Evolutionary conservation across 1,140 invertebrate species (phyloP), one percentile per base, ranked within the genome.

Genomic region (Leptonema lineaticorne): DNA sequence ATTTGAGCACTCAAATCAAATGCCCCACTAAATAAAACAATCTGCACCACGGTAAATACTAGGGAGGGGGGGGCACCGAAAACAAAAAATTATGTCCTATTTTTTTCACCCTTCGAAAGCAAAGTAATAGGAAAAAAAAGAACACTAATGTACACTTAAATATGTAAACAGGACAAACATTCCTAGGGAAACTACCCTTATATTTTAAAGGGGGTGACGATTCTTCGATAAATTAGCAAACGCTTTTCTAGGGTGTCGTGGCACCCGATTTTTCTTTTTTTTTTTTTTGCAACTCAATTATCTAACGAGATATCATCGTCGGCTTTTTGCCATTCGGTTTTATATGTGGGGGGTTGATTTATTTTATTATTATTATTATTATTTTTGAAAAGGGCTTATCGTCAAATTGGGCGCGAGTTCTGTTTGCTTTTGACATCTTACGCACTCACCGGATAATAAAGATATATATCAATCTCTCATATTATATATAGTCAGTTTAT

Each of bases 91-190:
- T 26, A 26, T 11, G 24, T 24, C 57, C 27, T 24, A 24, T 24
- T 24, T 24, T 53, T 53, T 53, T 53, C 18, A 24, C 20, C 2
- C 4, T 3, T 45, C 3, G 3, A 45, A 45, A n/a, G 16, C 56
- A 62, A 37, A 41, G 41, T 59, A 50, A 66, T 67, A 37, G 24
- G 65, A 33, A 24, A 41, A 46, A 67, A 58, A 68, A 33, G 65
- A 65, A 68, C 62, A 67, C 68, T 72, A 72, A 72, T 72, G 67
- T 72, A 48, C 67, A 68, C 67, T 72, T 72, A 72, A 72, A 72
- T 72, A 69, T 69, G 67, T 72, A 72, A 72, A 72, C 70, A 72
- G 67, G 29, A 18, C 64, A 46, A 37, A 59, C 65, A 60, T 48
- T 33, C 56, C 28, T 27, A 59, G 8, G 41, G 57, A 41, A n/a